Evolutionary conservation across 2,113 vertebrate species (phyloP), one percentile per base, ranked within the genome.

Genomic region (Carassius auratus): DNA sequence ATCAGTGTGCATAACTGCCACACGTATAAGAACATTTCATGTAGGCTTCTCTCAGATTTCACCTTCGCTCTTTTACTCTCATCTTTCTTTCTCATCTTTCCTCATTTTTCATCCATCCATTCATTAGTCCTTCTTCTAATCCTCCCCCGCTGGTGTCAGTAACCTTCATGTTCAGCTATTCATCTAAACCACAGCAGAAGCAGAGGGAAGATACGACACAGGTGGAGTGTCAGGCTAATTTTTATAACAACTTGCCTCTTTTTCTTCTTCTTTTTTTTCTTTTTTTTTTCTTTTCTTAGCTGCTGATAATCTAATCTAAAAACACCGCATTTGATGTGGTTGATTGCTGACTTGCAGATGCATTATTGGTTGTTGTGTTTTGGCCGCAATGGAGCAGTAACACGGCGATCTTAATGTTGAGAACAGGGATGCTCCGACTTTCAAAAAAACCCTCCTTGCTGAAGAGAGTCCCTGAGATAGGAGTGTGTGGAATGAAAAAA

Each of bases 231-330:
- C 74, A 50, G 1, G 74, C 14, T 74, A n/a, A 74, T 48, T 76
- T 14, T 52, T 52, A 45, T n/a, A 74, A 45, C 21, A 74, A 38
- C 48, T 76, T 30, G 42, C 1, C 5, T 45, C 6, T 82, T 84
- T 88, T 88, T 68, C 86, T 83, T 90, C 26, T 36, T 36, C 66
- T 48, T 38, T 17, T 36, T 66, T 73, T 84, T 83, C 84, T 59
- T 64, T 14, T 38, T 76, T 68, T 86, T 42, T 1, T 4, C 80
- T 64, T 64, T 13, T 64, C 61, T 64, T 64, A 1, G 23, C 23
- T 66, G 2, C 23, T 66, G 55, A 57, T 57, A 57, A 57, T 57
- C 52, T 55, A 17, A 55, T 55, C 42, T 42, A 42, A 42, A 8
- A 42, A 42, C 42, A 42, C 42, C 0, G 8, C 8, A 42, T 42